Percentiles rank a stretch among this genome's conserved stretches.
Evolutionary conservation across 1,140 invertebrate genomes (phyloP).

Genomic region (Yoshiicerus persimilis): DNA sequence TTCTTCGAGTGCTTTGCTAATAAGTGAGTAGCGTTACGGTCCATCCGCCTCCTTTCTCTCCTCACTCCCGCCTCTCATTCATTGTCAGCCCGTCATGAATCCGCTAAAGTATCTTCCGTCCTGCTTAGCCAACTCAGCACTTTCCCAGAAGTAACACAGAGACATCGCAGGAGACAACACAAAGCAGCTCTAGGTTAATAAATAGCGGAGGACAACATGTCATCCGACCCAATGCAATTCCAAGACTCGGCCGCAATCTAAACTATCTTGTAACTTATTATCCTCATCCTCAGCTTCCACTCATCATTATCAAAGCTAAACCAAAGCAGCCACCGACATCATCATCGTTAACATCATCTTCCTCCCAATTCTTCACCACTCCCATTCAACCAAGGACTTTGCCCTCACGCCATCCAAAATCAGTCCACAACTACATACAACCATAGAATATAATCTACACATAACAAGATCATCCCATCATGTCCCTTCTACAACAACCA

Average conservation of each 20-base stretch:
- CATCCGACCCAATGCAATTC: neutral
- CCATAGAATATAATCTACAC: neutral
- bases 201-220: neutral
- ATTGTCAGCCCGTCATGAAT: neutral
- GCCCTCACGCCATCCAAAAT: neutral
- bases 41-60: neutral
- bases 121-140: neutral
- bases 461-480: too few relatives aligned
- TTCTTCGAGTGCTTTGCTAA: neutral
- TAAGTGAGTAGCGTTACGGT: neutral
- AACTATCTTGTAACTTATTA: too few relatives aligned
- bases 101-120: neutral
- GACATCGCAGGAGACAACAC: too few relatives aligned
- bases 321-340: neutral
- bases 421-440: neutral
- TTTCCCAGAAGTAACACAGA: neutral
- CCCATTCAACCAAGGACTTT: neutral
- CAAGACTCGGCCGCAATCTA: neutral
- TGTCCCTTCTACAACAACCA: too few relatives aligned
- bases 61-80: neutral
- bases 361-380: neutral
- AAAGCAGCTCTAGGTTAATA: neutral
- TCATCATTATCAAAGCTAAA: neutral
- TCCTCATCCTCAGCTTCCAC: neutral
- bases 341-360: neutral